A percentile compares a stretch with the other conserved stretches of the same genome.
phyloP scores from a whole-genome alignment of 2,113 vertebrate species.

The Triplophysa dalaica region DNA sequence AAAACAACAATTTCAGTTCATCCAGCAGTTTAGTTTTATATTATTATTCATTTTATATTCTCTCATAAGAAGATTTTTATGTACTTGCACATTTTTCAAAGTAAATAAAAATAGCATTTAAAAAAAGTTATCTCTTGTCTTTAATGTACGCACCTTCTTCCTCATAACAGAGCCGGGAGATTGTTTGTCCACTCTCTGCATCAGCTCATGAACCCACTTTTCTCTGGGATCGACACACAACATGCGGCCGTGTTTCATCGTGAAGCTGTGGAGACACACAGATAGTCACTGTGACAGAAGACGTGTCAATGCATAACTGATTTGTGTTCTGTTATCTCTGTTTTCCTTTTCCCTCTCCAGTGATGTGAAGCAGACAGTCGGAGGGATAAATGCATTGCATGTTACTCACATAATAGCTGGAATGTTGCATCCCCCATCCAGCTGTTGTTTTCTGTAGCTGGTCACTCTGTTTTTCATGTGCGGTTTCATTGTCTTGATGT shows the following conservation, averaged over 20 bases:
- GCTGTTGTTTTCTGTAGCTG: slow-evolving; percentile 61
- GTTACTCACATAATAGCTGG: slow-evolving; percentile 68
- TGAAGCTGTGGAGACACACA: slow-evolving; percentile 61
- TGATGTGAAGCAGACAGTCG: too few species aligned
- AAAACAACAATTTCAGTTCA: too few species aligned
- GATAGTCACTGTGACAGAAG: neutral
- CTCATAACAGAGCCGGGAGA: fast-evolving
- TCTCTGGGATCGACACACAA: slow-evolving; percentile 64
- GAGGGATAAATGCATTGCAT: neutral
- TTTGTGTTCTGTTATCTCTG: neutral
- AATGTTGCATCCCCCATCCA: slow-evolving; percentile 76
- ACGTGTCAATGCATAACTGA: neutral
- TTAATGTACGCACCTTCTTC: slow-evolving; percentile 22
- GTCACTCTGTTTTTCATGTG: neutral
- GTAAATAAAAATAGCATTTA: too few species aligned
- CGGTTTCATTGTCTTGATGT: neutral
- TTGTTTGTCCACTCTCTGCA: slow-evolving; percentile 27
- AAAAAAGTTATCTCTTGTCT: too few species aligned
- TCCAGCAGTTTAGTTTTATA: too few species aligned
- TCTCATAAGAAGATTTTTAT: too few species aligned
- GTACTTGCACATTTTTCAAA: too few species aligned
- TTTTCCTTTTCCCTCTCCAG: too few species aligned
- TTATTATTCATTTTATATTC: too few species aligned
- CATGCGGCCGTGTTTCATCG: slow-evolving; percentile 46
- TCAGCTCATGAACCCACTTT: slow-evolving; percentile 56